Evolutionary conservation across 37 sponge, comb jelly and placozoan species (phyloP), one percentile per base, ranked within the genome.

Genomic region (Ephydatia muelleri): DNA sequence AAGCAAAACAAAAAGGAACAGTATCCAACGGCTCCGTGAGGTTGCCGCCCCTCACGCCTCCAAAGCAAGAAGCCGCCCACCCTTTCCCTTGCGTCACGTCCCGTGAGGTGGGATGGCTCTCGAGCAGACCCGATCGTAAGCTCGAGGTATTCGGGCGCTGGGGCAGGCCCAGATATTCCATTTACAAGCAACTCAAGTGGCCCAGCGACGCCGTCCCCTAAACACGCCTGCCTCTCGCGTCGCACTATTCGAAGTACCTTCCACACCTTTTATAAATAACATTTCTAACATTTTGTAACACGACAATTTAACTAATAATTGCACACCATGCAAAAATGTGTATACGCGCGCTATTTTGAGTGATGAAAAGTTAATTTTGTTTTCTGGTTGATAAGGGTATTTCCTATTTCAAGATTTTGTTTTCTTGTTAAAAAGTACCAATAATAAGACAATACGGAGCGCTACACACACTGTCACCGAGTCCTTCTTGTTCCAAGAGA

Each of bases 111-210:
- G 96, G 96, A 31, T 93, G 94, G 94, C 34, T 92, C 28, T 82
- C 92, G 8, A 68, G 87, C 22, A 43, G 75, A 13, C 68, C 68
- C 23, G 82, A 86, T 9, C 74, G 34, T 35, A 67, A 6, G 5
- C 81, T 96, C 30, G 96, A 96, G 74, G 71, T 88, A 2, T 96
- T 76, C 72, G 95, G 96, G 12, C 73, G 87, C 6, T 88, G 80
- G 87, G 94, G 86, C 22, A 79, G 92, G 30, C 87, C 89, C 34
- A 93, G 88, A 68, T 79, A 81, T 35, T 79, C 84, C 64, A 89
- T 96, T 25, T 72, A 83, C 38, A 87, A 96, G 25, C 88, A 89
- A 26, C 85, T 96, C 27, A 88, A 88, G 28, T 96, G 96, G 96
- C 95, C 96, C 13, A 36, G 67, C 66, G 95, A 96, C 67, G 94